Base-by-base conservation (phyloP, 1,140 invertebrate species). In the Dendroctonus valens region DNA sequence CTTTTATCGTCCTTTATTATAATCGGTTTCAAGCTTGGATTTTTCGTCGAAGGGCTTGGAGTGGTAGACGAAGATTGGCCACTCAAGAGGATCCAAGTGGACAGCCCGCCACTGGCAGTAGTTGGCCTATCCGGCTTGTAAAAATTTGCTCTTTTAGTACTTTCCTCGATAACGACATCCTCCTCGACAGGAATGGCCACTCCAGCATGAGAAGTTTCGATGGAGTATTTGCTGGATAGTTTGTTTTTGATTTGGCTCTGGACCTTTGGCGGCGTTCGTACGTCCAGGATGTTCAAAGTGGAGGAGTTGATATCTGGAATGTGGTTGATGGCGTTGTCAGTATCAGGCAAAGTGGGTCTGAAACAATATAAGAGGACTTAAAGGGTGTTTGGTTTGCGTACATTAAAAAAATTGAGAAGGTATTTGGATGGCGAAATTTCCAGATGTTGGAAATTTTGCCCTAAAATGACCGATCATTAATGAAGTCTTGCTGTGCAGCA, bases 51-150 rank as follows among this genome's bases (percentile, higher is more conserved):
- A 53, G 78, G 67, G 55, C 80, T 81, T 11, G 73, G 70, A 0
- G 79, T 81, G 2, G 80, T 79, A 0, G 81, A 78, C 0, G 75
- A 70, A 6, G 71, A 63, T 26, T 83, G 81, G 4, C 83, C 81
- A 74, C 86, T 89, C 26, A 91, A 73, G n/a, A 90, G 77, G 68
- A 90, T 86, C 89, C 89, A 91, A 4, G 89, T 91, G 3, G 88
- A 90, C 61, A 91, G 81, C 6, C 87, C 87, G 71, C 85, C 84
- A 44, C 84, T 82, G 0, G 87, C 88, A 0, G 86, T 89, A 8
- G 85, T 83, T 3, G 84, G 80, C 73, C 76, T 75, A 63, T 83
- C 80, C 3, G 83, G 69, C 69, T 76, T 79, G 55, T 77, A 75
- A 67, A 74, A 73, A 69, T 74, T 69, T 64, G 77, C 38, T 69